Percentiles rank a stretch among this genome's conserved stretches.
Evolutionary conservation across 2,113 vertebrate species (phyloP).

Genomic region (Colossoma macropomum): DNA sequence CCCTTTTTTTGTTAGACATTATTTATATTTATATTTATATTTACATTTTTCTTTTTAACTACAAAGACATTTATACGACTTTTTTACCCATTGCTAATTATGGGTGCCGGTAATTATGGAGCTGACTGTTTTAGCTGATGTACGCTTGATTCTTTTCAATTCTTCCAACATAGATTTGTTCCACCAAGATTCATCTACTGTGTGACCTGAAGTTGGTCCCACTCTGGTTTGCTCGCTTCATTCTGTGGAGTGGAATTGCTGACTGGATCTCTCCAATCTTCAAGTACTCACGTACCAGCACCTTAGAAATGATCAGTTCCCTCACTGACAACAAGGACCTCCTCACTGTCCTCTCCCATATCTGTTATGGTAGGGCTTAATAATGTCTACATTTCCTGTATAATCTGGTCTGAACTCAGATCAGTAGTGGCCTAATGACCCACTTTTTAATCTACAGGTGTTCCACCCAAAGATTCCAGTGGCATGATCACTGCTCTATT

Average conservation of each 20-base stretch:
- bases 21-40: too few relatives aligned
- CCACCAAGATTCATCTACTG: constrained; percentile 13
- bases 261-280: constrained; percentile 35
- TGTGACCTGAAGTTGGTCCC: constrained; percentile 30
- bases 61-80: too few relatives aligned
- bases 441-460: background rate
- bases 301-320: background rate
- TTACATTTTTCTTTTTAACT: too few relatives aligned
- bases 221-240: constrained; percentile 25
- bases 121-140: too few relatives aligned
- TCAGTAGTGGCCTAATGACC: too few relatives aligned
- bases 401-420: too few relatives aligned
- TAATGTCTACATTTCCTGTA: background rate
- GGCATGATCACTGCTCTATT: constrained; percentile 15
- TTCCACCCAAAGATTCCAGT: constrained; percentile 22
- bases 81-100: too few relatives aligned
- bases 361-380: constrained; percentile 15
- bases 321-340: constrained; percentile 25
- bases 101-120: too few relatives aligned
- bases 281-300: constrained; percentile 1
- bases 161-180: constrained; percentile 4
- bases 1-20: too few relatives aligned
- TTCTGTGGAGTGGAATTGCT: constrained; percentile 32
- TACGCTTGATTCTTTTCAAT: too few relatives aligned
- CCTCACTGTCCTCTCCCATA: background rate